Evolutionary conservation across 2,888 invertebrate species (phyloP).

Genomic region (Volucella inanis): DNA sequence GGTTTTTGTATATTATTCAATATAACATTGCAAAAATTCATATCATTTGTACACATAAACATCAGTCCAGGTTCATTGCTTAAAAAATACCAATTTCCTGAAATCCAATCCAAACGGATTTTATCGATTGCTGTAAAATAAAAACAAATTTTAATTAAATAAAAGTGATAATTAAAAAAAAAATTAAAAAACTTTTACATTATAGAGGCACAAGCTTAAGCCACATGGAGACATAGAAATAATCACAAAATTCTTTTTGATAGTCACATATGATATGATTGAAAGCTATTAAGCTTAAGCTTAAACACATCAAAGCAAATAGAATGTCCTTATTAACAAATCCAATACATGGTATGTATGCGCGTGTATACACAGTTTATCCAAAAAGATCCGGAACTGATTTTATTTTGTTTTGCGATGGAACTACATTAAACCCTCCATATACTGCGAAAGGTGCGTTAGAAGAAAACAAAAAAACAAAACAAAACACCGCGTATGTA

Average conservation of each 20-base stretch:
- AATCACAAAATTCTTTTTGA: not conserved
- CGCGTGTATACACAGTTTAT: no score
- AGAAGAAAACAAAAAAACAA: no score
- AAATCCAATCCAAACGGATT: constrained; percentile 92
- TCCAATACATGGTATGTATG: no score
- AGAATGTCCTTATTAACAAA: no score
- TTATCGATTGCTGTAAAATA: constrained; percentile 87
- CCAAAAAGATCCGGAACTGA: no score
- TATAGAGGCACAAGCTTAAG: constrained; percentile 42
- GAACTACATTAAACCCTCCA: no score
- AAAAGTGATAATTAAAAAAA: not conserved
- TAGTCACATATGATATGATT: not conserved
- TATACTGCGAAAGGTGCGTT: no score
- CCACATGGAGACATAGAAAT: constrained; percentile 61
- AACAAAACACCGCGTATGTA: no score
- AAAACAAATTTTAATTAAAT: constrained; percentile 21
- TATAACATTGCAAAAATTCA: constrained; percentile 88
- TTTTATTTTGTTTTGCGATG: no score
- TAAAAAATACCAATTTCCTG: constrained; percentile 93
- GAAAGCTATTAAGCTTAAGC: no score
- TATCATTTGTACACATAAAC: constrained; percentile 87
- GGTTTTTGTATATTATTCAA: constrained; percentile 88
- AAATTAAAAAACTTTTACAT: constrained; percentile 2
- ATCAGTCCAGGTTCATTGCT: constrained; percentile 88
- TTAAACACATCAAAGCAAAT: no score